phyloP scores from a whole-genome alignment of 2,113 vertebrate species.

The Solea senegalensis region DNA sequence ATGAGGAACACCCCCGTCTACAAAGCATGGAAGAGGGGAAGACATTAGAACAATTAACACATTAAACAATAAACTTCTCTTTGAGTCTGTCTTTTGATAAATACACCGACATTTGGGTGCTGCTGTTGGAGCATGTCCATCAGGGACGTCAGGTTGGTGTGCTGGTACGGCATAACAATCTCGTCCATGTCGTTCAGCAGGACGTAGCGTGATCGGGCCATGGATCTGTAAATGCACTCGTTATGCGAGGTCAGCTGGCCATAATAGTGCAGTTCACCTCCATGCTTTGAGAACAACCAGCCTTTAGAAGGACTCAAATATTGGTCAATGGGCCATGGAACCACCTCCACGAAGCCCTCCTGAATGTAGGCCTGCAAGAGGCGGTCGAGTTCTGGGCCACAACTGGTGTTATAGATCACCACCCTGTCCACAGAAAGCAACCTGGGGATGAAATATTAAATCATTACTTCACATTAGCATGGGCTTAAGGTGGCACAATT shows the following conservation, averaged over 20 bases:
- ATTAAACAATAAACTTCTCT: neutral
- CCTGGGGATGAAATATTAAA: constrained; percentile 9
- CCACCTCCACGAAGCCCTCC: constrained; percentile 79
- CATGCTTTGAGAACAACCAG: constrained; percentile 54
- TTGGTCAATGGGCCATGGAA: constrained; percentile 81
- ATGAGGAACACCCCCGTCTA: constrained; percentile 71
- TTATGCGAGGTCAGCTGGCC: constrained; percentile 77
- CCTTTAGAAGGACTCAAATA: constrained; percentile 72
- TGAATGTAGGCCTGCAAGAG: constrained; percentile 76
- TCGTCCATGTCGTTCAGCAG: constrained; percentile 84
- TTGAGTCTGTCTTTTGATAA: neutral
- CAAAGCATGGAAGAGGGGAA: neutral
- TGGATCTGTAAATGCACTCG: constrained; percentile 79
- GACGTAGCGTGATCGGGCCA: constrained; percentile 73
- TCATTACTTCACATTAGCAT: too few relatives aligned
- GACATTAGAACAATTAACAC: neutral
- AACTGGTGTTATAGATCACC: constrained; percentile 85
- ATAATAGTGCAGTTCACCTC: constrained; percentile 76
- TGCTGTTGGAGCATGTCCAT: constrained; percentile 71
- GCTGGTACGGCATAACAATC: constrained; percentile 80
- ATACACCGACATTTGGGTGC: constrained; percentile 51
- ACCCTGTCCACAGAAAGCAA: constrained; percentile 80
- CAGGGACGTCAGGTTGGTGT: constrained; percentile 67
- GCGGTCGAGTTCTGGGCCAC: constrained; percentile 74
- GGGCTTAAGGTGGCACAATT: too few relatives aligned